A percentile compares a stretch with the other conserved stretches of the same genome.
These are phyloP conservation scores for Casuarius casuarius DNA, from an alignment of 2,113 vertebrate species.

Conservation along the genomic window DNA sequence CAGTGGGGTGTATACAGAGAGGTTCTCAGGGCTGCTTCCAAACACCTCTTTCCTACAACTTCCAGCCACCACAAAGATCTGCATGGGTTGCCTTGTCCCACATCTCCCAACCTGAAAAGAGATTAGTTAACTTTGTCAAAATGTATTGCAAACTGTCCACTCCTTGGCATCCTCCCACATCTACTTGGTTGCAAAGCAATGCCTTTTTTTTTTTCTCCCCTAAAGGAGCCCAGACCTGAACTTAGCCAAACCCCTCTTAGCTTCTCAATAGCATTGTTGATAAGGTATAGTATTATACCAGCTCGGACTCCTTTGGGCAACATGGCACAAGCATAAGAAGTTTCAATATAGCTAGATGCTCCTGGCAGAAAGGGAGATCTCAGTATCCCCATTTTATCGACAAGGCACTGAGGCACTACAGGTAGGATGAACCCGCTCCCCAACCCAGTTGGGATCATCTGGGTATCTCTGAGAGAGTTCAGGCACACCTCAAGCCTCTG, in stretches of 20 bases:
- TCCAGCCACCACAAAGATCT: neutral
- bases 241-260: neutral
- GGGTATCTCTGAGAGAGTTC: neutral
- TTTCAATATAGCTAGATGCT: neutral
- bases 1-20: no score
- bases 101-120: neutral
- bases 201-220: neutral
- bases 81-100: neutral
- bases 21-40: neutral
- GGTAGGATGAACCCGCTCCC: neutral
- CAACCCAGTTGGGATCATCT: neutral
- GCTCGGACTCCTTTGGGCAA: accelerated
- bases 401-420: neutral
- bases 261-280: neutral
- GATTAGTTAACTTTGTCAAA: no score
- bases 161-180: neutral
- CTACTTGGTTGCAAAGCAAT: neutral
- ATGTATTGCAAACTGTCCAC: neutral
- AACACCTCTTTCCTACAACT: neutral
- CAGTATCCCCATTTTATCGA: neutral
- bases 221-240: neutral
- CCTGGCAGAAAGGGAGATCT: neutral
- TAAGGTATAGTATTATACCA: neutral
- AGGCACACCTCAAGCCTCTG: neutral
- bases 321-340: neutral